Conservation (phyloP, 1,140 invertebrate genomes). For the Lineus longissimus region DNA sequence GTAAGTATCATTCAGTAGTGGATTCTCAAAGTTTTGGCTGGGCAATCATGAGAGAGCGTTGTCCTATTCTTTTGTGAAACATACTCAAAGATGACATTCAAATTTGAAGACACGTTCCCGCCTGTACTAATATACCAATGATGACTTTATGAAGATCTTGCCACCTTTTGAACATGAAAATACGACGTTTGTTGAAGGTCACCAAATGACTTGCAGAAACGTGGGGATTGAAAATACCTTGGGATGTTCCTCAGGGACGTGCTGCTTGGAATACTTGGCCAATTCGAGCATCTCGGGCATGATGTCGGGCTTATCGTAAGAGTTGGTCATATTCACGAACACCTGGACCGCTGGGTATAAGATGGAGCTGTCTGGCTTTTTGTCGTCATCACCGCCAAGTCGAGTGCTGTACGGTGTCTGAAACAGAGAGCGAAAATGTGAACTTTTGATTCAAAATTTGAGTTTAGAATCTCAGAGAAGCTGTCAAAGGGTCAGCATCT, state of each 20-base stretch:
- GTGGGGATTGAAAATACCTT: no score
- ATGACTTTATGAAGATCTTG: not conserved
- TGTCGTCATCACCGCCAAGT: no score
- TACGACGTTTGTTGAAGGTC: not conserved
- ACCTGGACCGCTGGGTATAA: conserved; percentile 91
- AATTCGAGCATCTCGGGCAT: conserved; percentile 95
- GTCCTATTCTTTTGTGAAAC: no score
- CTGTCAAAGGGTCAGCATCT: no score
- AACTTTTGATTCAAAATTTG: no score
- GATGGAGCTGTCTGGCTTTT: conserved; percentile 68
- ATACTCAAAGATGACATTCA: no score
- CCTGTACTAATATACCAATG: not conserved
- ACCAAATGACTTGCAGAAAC: no score
- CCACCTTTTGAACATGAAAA: not conserved
- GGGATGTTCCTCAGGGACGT: conserved; percentile 91
- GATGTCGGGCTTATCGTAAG: conserved; percentile 96
- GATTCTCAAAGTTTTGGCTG: no score
- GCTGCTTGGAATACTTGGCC: conserved; percentile 98
- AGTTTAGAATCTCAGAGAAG: no score
- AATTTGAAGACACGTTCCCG: not conserved
- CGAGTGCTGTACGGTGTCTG: no score
- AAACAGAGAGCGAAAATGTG: no score
- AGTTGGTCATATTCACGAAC: conserved; percentile 94
- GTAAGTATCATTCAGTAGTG: not conserved
- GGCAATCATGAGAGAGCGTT: no score